Evolutionary conservation across 2,888 invertebrate species (phyloP), one percentile per base, ranked within the genome.

Genomic region (Oscheius onirici): DNA sequence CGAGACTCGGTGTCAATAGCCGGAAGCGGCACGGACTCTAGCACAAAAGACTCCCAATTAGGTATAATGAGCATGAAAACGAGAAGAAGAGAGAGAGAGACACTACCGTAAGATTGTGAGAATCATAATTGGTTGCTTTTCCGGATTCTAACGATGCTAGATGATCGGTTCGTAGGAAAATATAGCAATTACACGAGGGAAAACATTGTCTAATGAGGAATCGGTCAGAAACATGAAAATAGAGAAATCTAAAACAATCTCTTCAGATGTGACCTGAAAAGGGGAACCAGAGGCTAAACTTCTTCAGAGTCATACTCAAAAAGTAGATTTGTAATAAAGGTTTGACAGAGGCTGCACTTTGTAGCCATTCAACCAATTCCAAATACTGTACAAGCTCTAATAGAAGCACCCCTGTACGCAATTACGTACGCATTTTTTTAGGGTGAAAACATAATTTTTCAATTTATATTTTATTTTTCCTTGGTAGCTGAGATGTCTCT

Each of bases 181-280:
- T 41, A 61, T 10, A 51, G 49, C 41, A 41, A 58, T 58, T 58
- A 58, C 41, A 26, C 22, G 26, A 22, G 52, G 40, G 20, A 6
- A 71, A 71, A 65, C 63, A 71, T 26, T 41, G 44, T 55, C 63
- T 65, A 71, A 51, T 46, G 57, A 57, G 57, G 26, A n/a, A 20
- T 51, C 20, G 20, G 20, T 15, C n/a, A 13, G 51, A 60, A 43
- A 61, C n/a, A 52, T 6, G 52, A 15, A 52, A 26, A 55, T 13
- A 15, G 55, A 28, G 17, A 13, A 15, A 15, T n/a, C 20, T 11
- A 17, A 2, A 0, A 51, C 3, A 51, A 51, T n/a, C n/a, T n/a
- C n/a, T n/a, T n/a, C n/a, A n/a, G n/a, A n/a, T n/a, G n/a, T n/a
- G n/a, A n/a, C n/a, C 43, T 43, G 43, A 57, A 20, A 57, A 34